These are phyloP conservation scores for Caenorhabditis sp. DNA, from an alignment of 2,888 invertebrate species.

Conservation along the genomic window DNA sequence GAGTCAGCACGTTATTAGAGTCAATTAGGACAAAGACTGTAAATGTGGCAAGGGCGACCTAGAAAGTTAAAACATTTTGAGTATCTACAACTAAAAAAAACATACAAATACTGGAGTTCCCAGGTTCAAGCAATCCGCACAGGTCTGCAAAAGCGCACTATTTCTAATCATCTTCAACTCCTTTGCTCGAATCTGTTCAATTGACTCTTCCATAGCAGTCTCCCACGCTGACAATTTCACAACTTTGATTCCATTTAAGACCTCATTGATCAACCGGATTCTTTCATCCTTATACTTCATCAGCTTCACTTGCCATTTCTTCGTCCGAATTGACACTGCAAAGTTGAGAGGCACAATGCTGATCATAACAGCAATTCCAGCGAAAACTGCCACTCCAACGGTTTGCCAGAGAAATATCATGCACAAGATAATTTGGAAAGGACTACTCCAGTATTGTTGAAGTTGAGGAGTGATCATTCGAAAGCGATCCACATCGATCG, in stretches of 20 bases:
- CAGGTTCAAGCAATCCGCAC: constrained; percentile 78
- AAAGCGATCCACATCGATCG: constrained; percentile 85
- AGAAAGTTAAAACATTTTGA: background rate
- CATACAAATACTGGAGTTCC: constrained; percentile 80
- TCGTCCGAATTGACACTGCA: constrained; percentile 74
- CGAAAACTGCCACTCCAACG: constrained; percentile 90
- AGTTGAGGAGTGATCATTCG: constrained; percentile 83
- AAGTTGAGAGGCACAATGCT: constrained; percentile 85
- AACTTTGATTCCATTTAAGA: constrained; percentile 92
- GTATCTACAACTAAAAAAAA: too few relatives aligned
- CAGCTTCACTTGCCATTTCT: constrained; percentile 87
- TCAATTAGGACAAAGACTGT: constrained; percentile 76
- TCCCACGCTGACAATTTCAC: constrained; percentile 86
- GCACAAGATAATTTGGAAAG: constrained; percentile 79
- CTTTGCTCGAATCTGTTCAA: constrained; percentile 68
- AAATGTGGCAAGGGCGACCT: constrained; percentile 81
- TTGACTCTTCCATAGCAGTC: constrained; percentile 79
- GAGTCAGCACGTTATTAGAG: constrained; percentile 76
- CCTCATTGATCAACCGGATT: constrained; percentile 95
- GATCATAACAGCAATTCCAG: constrained; percentile 92
- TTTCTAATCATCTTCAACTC: constrained; percentile 70
- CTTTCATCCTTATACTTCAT: constrained; percentile 96
- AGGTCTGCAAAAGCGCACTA: constrained; percentile 76
- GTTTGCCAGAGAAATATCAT: constrained; percentile 84
- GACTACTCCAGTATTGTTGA: constrained; percentile 82